Base-by-base conservation (phyloP, 2,113 vertebrate species). In the Menura novaehollandiae region DNA sequence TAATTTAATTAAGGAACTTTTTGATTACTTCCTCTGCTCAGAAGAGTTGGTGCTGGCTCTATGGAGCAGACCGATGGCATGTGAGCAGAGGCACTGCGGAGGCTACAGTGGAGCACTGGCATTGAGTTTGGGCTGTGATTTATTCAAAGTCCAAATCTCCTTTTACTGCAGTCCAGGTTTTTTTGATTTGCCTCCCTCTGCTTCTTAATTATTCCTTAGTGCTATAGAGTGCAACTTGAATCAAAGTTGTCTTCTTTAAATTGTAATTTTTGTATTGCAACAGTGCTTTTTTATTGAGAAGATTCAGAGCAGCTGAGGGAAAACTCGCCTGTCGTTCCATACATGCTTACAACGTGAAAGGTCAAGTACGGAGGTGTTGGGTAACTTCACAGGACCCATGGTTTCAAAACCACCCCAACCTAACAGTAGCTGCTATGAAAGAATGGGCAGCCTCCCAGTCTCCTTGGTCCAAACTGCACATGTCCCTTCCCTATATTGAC, bases 291-390 rank as follows among this genome's bases (percentile, higher is more conserved):
- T 89, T 77, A 51, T 46, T 93, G 53, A 62, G 71, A 39, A 18
- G 53, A 17, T 74, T 63, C 72, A 60, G 60, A 71, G 51, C 3
- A 7, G 10, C 33, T 53, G 13, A 51, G n/a, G 56, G 55, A 56
- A 58, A 66, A 16, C n/a, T 82, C 4, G 0, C 7, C 8, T 1
- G 0, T 43, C 0, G 0, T 85, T 60, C 59, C 22, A 4, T 60
- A 30, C 12, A 1, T 4, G 3, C 32, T 68, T 80, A 22, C 11
- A 13, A 23, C 0, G 0, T 78, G 52, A 41, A 51, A 44, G 21
- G 47, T 62, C 43, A 39, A 20, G 27, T 73, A 27, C 1, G 2
- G 37, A 78, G 26, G 24, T 78, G 44, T 10, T 63, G 43, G 30
- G 59, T 78, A 60, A 49, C 39, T 63, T 49, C 35, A 23, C 24